These are phyloP conservation scores for Acronicta alni DNA, from an alignment of 2,888 invertebrate species.

Conservation along the genomic window DNA sequence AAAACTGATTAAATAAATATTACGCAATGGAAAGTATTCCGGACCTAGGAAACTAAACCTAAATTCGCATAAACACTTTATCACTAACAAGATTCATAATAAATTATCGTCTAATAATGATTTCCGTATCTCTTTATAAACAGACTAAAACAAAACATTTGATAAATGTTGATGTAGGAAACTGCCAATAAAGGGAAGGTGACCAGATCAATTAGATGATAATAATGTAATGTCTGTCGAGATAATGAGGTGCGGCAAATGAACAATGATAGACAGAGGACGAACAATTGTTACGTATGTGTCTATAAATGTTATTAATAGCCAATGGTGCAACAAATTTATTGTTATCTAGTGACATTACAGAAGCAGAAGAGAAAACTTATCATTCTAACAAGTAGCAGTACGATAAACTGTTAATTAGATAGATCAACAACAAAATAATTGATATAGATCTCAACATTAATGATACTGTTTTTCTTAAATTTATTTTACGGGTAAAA, in stretches of 20 bases:
- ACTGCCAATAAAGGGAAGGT: constrained; percentile 68
- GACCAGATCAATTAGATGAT: constrained; percentile 61
- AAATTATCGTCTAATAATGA: constrained; percentile 64
- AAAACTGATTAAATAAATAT: too few species aligned
- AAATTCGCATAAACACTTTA: constrained; percentile 51
- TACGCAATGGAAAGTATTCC: constrained; percentile 32
- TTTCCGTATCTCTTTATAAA: constrained; percentile 76
- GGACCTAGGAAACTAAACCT: constrained; percentile 43
- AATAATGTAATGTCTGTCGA: constrained; percentile 37
- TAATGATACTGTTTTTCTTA: neutral
- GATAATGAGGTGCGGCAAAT: constrained; percentile 45
- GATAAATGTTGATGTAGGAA: constrained; percentile 68
- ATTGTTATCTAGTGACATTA: constrained; percentile 18
- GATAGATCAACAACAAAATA: neutral
- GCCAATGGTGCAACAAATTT: constrained; percentile 28
- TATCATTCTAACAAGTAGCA: constrained; percentile 2
- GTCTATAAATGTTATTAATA: constrained; percentile 37
- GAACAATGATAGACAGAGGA: constrained; percentile 57
- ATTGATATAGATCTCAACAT: neutral
- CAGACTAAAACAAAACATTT: constrained; percentile 71
- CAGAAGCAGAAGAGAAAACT: neutral
- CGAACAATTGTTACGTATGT: constrained; percentile 45
- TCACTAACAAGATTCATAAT: constrained; percentile 50
- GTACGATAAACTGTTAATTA: neutral
- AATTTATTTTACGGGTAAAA: too few species aligned